A percentile compares a stretch with the other conserved stretches of the same genome.
Evolutionary conservation across 2,797 vertebrate species (phyloP).

Genomic region (Leptodactylus fallax): DNA sequence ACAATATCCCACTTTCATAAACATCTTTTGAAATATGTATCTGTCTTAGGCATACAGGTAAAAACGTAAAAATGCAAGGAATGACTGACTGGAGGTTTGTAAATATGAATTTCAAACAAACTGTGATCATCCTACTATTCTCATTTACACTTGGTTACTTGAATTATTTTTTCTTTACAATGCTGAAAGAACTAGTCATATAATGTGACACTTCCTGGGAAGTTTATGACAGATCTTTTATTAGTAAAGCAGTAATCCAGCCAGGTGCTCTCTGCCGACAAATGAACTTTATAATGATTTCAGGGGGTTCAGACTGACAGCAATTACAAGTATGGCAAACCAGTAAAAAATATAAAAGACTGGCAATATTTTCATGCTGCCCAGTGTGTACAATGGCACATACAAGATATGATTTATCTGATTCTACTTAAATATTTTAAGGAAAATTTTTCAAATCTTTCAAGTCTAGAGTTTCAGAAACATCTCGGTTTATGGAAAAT

Average conservation of each 20-base stretch:
- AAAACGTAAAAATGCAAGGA: slow-evolving; percentile 16
- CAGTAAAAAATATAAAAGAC: not conserved
- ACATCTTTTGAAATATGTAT: slow-evolving; percentile 27
- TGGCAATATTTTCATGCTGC: slow-evolving; percentile 8
- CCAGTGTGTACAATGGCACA: not conserved
- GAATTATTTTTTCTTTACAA: slow-evolving; percentile 44
- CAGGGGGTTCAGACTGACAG: slow-evolving; percentile 22
- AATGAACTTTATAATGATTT: slow-evolving; percentile 46
- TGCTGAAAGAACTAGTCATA: slow-evolving; percentile 26
- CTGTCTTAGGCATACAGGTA: slow-evolving; percentile 23
- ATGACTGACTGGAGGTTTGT: slow-evolving; percentile 34
- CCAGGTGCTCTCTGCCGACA: slow-evolving; percentile 43
- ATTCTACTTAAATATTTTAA: not conserved
- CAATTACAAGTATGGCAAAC: slow-evolving; percentile 42
- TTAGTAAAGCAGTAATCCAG: slow-evolving; percentile 41
- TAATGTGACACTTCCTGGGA: slow-evolving; percentile 35
- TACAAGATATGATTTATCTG: not conserved
- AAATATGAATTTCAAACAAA: slow-evolving; percentile 44
- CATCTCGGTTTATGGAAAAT: not conserved
- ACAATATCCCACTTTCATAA: slow-evolving; percentile 19
- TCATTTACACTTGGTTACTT: slow-evolving; percentile 40
- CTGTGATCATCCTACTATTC: slow-evolving; percentile 38
- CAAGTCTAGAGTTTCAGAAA: not conserved
- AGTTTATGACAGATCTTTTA: slow-evolving; percentile 57
- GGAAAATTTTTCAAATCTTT: not conserved